Base-by-base conservation (phyloP, 2,113 vertebrate genomes). In the Phrynosoma platyrhinos region DNA sequence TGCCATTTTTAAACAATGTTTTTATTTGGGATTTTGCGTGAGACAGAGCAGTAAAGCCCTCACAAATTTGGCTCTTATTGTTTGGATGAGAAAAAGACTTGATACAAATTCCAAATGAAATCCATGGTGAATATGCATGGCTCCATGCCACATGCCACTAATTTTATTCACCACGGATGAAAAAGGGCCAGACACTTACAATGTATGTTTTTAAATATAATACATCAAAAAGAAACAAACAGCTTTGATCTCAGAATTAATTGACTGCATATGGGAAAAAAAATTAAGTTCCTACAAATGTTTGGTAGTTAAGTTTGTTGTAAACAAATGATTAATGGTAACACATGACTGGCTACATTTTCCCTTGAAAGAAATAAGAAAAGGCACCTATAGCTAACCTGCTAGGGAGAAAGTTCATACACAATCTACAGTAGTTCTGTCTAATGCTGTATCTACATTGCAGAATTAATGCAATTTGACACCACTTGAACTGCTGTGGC, bases 201-300 rank as follows among this genome's bases (percentile, higher is more conserved):
- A 92, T 23, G 94, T 94, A 85, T 90, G 80, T 93, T 94, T 85
- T 68, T 68, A 72, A 95, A 97, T 96, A 96, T 86, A 96, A 94
- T 90, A 93, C 94, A 96, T 97, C 92, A 96, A 95, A 97, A 94
- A 83, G 69, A 89, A 30, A 62, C 47, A 69, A 89, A 64, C 16
- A 85, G 55, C 96, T 96, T 96, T 96, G 94, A 97, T 97, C 95
- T 66, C 93, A 78, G 89, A 89, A 95, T 81, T 97, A 95, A 96
- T 96, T 95, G 96, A 95, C 94, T 91, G 30, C 93, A 96, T 82
- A 88, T 93, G 88, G 89, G 82, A n/a, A 83, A 94, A 92, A 92
- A 95, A 90, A 27, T 95, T 92, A 94, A 62, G 87, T 91, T 96
- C 93, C 91, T 91, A 91, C 85, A 94, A 94, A 92, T 86, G 82